phyloP scores from a whole-genome alignment of 2,797 vertebrate species.

The Melanogrammus aeglefinus region DNA sequence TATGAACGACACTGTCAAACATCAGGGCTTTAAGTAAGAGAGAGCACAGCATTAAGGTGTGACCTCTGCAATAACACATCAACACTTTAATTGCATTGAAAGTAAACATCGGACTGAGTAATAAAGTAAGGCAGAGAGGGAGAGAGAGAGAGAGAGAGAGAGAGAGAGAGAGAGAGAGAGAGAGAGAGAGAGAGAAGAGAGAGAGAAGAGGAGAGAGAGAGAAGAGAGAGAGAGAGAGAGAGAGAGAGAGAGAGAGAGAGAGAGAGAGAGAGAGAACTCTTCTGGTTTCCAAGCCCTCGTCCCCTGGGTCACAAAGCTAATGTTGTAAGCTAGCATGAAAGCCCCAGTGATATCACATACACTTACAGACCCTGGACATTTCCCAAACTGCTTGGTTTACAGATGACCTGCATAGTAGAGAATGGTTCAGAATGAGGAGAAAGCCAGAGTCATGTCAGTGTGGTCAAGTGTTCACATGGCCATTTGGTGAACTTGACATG shows the following conservation, averaged over 20 bases:
- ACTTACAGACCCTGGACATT: slow-evolving; percentile 31
- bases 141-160: slow-evolving; percentile 1
- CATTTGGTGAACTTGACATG: slow-evolving; percentile 5
- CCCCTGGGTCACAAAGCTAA: slow-evolving; percentile 17
- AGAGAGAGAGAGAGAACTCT: slow-evolving; percentile 13
- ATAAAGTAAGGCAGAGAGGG: neutral
- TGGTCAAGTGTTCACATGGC: slow-evolving; percentile 28
- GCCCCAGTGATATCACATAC: slow-evolving; percentile 30
- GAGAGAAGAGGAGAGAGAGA: neutral
- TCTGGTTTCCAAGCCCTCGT: slow-evolving; percentile 14
- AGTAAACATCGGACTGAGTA: slow-evolving; percentile 20
- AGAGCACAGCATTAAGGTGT: slow-evolving; percentile 25
- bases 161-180: neutral
- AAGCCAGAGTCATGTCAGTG: slow-evolving; percentile 17
- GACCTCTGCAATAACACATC: slow-evolving; percentile 40
- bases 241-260: neutral
- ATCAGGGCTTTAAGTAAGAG: slow-evolving; percentile 5
- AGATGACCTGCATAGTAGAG: slow-evolving; percentile 20
- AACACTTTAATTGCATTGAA: slow-evolving; percentile 27
- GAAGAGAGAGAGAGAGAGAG: neutral
- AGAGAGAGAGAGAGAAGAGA: slow-evolving; percentile 12
- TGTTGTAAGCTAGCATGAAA: slow-evolving; percentile 32
- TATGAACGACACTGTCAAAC: neutral
- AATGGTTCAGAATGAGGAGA: slow-evolving; percentile 12
- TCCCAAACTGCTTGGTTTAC: slow-evolving; percentile 27